A percentile compares a stretch with the other conserved stretches of the same genome.
phyloP scores from a whole-genome alignment of 2,797 vertebrate genomes.

The Crocodylus rhombifer region DNA sequence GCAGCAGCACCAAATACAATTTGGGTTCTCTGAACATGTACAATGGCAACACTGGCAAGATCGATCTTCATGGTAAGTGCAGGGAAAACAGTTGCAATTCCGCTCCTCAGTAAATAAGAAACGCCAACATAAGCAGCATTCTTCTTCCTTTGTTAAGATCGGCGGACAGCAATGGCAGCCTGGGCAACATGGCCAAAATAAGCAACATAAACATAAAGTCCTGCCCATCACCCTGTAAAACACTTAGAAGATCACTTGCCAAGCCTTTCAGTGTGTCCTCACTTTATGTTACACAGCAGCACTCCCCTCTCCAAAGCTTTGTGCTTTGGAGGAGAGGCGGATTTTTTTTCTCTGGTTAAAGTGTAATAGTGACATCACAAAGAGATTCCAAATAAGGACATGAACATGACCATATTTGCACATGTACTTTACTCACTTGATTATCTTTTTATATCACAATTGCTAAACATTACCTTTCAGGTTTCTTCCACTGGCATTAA shows the following conservation, averaged over 20 bases:
- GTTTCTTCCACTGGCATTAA: neutral
- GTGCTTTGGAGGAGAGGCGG: neutral
- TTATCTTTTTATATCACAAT: neutral
- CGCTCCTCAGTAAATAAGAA: conserved; percentile 72
- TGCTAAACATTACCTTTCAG: neutral
- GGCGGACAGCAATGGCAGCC: neutral
- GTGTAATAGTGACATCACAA: conserved; percentile 3
- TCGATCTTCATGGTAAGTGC: conserved; percentile 46
- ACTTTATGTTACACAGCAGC: neutral
- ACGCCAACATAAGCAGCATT: conserved; percentile 63
- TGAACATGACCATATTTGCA: neutral
- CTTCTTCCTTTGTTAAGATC: neutral
- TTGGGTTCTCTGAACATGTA: conserved; percentile 66
- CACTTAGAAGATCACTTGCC: neutral
- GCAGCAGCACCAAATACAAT: conserved; percentile 77
- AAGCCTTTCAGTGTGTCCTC: neutral
- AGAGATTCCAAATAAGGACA: neutral
- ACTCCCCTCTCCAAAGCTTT: neutral
- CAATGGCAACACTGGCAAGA: conserved; percentile 74
- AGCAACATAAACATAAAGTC: neutral
- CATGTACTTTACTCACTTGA: neutral
- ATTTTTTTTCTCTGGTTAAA: neutral
- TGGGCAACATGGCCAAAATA: neutral
- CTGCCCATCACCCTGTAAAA: neutral
- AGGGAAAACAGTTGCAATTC: conserved; percentile 75